Evolutionary conservation across 2,797 vertebrate species (phyloP).

Genomic region (Poliocrania exsul): DNA sequence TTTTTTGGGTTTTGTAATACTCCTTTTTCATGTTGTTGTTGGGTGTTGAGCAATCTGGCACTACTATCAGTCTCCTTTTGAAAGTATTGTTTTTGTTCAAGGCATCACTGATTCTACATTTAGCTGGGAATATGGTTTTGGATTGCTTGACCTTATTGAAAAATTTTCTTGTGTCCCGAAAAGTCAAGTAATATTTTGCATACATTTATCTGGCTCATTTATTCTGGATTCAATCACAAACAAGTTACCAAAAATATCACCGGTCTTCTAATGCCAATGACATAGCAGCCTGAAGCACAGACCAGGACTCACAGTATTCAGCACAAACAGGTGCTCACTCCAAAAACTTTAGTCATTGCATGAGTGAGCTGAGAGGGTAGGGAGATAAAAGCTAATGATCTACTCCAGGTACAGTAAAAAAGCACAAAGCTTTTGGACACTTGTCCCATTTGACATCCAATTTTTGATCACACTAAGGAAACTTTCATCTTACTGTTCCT

Average conservation of each 20-base stretch:
- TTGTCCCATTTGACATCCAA: background rate
- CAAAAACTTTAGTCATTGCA: background rate
- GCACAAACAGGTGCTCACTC: background rate
- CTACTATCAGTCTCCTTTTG: background rate
- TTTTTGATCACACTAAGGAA: background rate
- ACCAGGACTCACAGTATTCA: background rate
- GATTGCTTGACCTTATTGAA: background rate
- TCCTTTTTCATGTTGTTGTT: background rate
- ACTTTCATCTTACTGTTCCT: background rate
- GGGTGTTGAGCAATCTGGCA: background rate
- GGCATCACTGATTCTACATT: background rate
- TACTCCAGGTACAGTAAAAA: background rate
- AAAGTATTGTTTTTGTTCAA: background rate
- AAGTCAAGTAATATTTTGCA: background rate
- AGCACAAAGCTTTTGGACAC: background rate
- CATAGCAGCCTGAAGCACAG: background rate
- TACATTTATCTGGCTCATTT: background rate
- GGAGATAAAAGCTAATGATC: background rate
- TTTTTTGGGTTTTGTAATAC: background rate
- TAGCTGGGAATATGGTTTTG: background rate
- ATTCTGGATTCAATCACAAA: background rate
- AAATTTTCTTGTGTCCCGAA: background rate
- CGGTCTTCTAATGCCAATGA: background rate
- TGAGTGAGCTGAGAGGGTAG: background rate
- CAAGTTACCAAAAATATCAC: background rate